These are phyloP conservation scores for Lysiphlebus fabarum DNA, from an alignment of 1,140 invertebrate species.

Conservation along the genomic window DNA sequence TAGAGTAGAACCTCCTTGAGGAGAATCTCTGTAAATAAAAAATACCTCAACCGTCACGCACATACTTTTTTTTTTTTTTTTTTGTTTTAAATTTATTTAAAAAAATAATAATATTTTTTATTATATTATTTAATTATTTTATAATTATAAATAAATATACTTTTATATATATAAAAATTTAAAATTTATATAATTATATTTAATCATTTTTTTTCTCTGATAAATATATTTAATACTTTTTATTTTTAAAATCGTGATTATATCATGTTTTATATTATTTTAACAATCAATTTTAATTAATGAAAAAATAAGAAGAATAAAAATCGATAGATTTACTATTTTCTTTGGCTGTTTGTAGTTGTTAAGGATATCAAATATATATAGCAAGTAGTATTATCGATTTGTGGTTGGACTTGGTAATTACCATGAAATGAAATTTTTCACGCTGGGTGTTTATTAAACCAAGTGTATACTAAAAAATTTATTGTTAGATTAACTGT, in stretches of 20 bases:
- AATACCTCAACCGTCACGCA: slow-evolving; percentile 22
- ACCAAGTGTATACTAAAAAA: slow-evolving; percentile 10
- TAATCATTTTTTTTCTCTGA: no score
- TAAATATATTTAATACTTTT: no score
- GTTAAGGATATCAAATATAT: slow-evolving; percentile 7
- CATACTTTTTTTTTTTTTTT: slow-evolving; percentile 3
- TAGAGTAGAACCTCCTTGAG: slow-evolving; percentile 70
- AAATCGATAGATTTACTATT: background rate
- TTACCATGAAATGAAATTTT: slow-evolving; percentile 13
- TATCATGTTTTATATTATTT: no score
- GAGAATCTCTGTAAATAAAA: slow-evolving; percentile 66
- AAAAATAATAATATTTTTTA: no score
- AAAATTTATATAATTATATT: no score
- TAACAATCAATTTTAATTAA: background rate
- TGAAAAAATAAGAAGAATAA: background rate
- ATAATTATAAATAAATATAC: no score
- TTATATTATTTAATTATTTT: no score
- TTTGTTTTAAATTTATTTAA: no score
- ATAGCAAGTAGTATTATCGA: slow-evolving; percentile 15
- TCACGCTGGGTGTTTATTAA: background rate
- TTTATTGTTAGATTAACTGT: slow-evolving; percentile 15
- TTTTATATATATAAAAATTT: no score
- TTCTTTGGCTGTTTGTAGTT: no score
- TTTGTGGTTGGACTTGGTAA: slow-evolving; percentile 10
- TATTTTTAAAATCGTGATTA: no score